Evolutionary conservation across 1,140 invertebrate genomes (phyloP).

Genomic region (Liolophura sinensis): DNA sequence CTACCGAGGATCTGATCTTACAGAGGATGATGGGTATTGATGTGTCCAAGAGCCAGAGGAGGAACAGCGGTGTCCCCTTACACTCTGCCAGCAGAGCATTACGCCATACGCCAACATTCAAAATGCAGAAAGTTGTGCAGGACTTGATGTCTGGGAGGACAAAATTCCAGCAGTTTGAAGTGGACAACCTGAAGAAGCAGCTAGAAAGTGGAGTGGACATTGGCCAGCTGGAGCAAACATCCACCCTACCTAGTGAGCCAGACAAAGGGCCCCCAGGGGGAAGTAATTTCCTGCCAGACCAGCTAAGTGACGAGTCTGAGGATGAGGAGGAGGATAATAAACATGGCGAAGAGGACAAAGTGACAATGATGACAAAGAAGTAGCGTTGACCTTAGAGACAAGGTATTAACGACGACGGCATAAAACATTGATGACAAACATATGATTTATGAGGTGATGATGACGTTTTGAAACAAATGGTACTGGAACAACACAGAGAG

Average conservation of each 20-base stretch:
- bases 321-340: conserved; percentile 6
- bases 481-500: too few relatives aligned
- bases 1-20: conserved; percentile 35
- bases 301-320: neutral
- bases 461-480: too few relatives aligned
- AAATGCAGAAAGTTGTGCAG: conserved; percentile 47
- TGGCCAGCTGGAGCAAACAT: too few relatives aligned
- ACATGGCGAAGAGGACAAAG: neutral
- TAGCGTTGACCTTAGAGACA: too few relatives aligned
- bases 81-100: conserved; percentile 39
- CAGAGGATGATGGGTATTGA: conserved; percentile 40
- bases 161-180: conserved; percentile 41
- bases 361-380: too few relatives aligned
- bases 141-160: conserved; percentile 40
- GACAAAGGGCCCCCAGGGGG: too few relatives aligned
- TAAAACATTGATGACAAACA: too few relatives aligned
- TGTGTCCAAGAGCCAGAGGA: conserved; percentile 13
- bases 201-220: conserved; percentile 11
- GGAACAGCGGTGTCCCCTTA: conserved; percentile 18
- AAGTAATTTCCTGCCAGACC: too few relatives aligned
- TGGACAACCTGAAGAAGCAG: conserved; percentile 38
- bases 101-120: conserved; percentile 48
- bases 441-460: too few relatives aligned
- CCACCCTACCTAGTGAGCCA: too few relatives aligned
- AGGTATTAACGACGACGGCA: too few relatives aligned